These are phyloP conservation scores for Agrypnia vestita DNA, from an alignment of 1,140 invertebrate species.

Conservation along the genomic window DNA sequence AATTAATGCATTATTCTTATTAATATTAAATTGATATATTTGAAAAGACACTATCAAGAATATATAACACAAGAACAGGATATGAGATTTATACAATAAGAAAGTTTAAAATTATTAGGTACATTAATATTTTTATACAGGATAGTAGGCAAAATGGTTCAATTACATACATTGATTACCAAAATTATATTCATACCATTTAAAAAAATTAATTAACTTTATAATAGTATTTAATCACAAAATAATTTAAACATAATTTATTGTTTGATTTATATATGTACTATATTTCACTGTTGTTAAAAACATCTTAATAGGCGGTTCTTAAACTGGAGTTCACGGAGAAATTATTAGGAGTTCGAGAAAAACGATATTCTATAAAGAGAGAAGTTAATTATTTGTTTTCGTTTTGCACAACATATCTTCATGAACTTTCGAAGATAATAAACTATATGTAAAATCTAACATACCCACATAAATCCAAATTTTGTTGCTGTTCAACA, in stretches of 20 bases:
- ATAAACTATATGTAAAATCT: too few relatives aligned
- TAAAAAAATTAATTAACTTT: background rate
- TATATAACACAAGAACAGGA: slow-evolving; percentile 23
- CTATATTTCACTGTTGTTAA: background rate
- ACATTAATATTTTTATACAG: background rate
- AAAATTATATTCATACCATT: slow-evolving; percentile 3
- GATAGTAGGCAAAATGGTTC: background rate
- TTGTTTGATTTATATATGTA: background rate
- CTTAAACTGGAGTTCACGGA: too few relatives aligned
- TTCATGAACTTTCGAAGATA: too few relatives aligned
- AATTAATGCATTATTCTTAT: background rate
- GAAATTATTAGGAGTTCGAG: too few relatives aligned
- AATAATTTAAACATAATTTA: background rate
- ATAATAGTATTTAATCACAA: background rate
- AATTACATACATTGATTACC: background rate
- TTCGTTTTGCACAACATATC: too few relatives aligned
- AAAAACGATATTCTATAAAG: too few relatives aligned
- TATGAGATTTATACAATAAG: background rate
- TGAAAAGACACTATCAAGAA: slow-evolving; percentile 23
- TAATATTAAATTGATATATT: slow-evolving; percentile 20
- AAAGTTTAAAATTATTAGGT: slow-evolving; percentile 4
- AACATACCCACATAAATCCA: too few relatives aligned
- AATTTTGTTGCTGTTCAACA: too few relatives aligned
- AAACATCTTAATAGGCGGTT: background rate
- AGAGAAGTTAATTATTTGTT: too few relatives aligned